phyloP scores from a whole-genome alignment of 53 echinoderm and acorn worm species.

The Pentamera pediparva region DNA sequence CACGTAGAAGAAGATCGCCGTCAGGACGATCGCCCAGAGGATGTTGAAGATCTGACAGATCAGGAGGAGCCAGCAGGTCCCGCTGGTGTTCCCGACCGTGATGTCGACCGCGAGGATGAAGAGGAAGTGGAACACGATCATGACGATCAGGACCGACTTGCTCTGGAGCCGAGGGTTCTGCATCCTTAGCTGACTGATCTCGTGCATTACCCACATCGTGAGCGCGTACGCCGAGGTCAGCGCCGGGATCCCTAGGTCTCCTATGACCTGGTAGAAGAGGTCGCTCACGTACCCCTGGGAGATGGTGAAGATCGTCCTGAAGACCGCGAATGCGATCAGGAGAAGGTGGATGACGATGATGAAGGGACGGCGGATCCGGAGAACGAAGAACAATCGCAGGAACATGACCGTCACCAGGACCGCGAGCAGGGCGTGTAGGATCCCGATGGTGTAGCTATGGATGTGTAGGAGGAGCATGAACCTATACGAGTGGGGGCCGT shows the following conservation, averaged over 20 bases:
- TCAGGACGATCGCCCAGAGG: background rate
- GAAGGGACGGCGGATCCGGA: background rate
- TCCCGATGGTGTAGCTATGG: background rate
- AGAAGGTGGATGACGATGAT: background rate
- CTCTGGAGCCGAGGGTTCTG: background rate
- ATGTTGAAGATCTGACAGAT: conserved; percentile 8
- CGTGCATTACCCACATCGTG: conserved; percentile 3
- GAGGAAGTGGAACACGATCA: background rate
- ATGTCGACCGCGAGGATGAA: background rate
- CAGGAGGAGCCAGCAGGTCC: conserved; percentile 2
- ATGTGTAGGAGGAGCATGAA: background rate
- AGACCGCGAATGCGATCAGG: background rate
- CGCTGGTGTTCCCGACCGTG: background rate
- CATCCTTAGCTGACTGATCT: background rate
- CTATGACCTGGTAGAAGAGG: background rate
- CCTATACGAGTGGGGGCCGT: background rate
- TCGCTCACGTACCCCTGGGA: background rate
- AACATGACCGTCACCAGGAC: background rate
- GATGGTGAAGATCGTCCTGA: background rate
- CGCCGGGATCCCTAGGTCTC: conserved; percentile 3
- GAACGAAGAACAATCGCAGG: background rate
- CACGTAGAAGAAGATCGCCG: background rate
- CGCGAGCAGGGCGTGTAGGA: background rate
- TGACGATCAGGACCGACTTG: background rate
- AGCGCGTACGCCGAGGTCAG: conserved; percentile 11